Base-by-base conservation (phyloP, 2,888 invertebrate species). In the Trichopria drosophilae region DNA sequence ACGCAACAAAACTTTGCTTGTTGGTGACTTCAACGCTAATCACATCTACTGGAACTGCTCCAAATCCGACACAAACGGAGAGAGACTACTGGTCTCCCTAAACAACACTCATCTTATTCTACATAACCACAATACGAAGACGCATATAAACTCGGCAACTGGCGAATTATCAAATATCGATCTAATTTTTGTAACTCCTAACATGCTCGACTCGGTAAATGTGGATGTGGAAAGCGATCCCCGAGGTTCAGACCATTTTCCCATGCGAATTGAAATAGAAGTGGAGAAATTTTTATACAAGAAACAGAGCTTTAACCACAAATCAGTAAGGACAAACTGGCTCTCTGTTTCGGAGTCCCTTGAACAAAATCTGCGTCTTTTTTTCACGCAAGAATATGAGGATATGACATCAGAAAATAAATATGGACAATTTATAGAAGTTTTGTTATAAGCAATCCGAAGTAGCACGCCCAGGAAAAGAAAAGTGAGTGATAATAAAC, bases 241-340 rank as follows among this genome's bases (percentile, higher is more conserved):
- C 9, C n/a, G 26, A n/a, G 26, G 26, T 9, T 26, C 26, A 9
- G 26, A 26, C n/a, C 26, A 26, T n/a, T 26, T 9, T 26, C 26
- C 26, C n/a, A 26, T 26, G 9, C 26, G 7, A 20, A 44, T 51
- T 2, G 36, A 41, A 10, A n/a, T 45, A 1, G 32, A 32, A 5
- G 39, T 51, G 3, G 15, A 16, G n/a, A 51, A 31, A 36, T 42
- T 13, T 28, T 34, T 44, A 3, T 53, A 53, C 16, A 34, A 16
- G 9, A 49, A 28, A 20, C 32, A 31, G 15, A 26, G 41, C 6
- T 46, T 54, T 7, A 54, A 46, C 41, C 22, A 51, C 4, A 37
- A 36, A 3, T 51, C 46, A 9, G 36, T 32, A 15, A n/a, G 23
- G 18, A 54, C 46, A 7, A 32, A 54, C n/a, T 51, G 46, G 50